These are phyloP conservation scores for Phalacrocorax brasilianus DNA, from an alignment of 2,113 vertebrate species.

Conservation along the genomic window DNA sequence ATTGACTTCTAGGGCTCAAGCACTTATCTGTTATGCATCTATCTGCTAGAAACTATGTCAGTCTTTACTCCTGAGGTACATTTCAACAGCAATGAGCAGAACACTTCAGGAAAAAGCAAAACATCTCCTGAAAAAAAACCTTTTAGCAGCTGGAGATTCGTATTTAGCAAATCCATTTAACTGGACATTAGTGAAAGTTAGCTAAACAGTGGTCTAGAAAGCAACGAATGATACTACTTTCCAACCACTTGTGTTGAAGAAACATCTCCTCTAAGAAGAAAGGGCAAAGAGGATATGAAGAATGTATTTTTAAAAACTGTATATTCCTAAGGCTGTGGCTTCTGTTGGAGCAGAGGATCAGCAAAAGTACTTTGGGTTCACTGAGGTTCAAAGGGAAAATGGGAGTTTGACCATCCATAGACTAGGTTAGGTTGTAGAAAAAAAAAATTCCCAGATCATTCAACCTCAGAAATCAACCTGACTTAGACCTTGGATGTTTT, in stretches of 20 bases:
- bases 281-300: background rate
- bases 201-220: background rate
- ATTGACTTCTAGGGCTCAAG: no score
- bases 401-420: background rate
- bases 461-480: background rate
- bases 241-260: background rate
- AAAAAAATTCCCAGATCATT: accelerated
- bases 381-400: background rate
- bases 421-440: background rate
- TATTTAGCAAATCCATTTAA: background rate
- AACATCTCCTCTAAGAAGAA: background rate
- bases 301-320: background rate
- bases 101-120: background rate
- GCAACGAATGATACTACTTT: background rate
- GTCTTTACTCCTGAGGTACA: background rate
- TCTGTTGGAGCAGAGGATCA: background rate
- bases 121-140: background rate
- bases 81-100: background rate
- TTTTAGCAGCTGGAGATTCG: background rate
- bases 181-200: background rate
- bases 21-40: no score
- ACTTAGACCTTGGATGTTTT: background rate
- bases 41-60: background rate
- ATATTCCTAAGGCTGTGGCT: background rate
- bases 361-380: background rate